Conservation (phyloP, 2,113 vertebrate species). For the Anoplopoma fimbria region DNA sequence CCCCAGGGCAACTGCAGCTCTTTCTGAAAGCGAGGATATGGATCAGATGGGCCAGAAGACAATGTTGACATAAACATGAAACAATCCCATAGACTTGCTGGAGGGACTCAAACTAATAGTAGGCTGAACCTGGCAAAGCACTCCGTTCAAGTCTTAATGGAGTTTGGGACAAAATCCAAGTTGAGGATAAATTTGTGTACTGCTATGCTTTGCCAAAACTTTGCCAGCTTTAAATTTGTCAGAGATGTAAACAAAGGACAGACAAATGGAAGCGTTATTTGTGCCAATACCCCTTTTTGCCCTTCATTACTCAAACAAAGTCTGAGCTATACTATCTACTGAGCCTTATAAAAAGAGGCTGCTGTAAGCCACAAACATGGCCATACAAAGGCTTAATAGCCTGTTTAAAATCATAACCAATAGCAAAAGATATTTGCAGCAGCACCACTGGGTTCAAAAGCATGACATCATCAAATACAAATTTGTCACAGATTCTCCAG, state of each 20-base stretch:
- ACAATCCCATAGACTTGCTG: slow-evolving; percentile 1
- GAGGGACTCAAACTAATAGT: neutral
- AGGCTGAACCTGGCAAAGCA: neutral
- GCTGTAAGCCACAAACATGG: slow-evolving; percentile 15
- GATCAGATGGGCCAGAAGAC: neutral
- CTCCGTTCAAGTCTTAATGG: neutral
- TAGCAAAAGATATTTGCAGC: slow-evolving; percentile 27
- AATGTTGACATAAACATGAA: neutral
- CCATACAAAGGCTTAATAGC: slow-evolving; percentile 52
- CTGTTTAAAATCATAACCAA: slow-evolving; percentile 45
- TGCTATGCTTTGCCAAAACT: slow-evolving; percentile 27
- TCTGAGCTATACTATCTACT: slow-evolving; percentile 15
- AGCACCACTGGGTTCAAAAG: neutral
- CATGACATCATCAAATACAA: slow-evolving; percentile 10
- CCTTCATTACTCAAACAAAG: slow-evolving; percentile 10
- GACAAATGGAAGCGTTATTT: neutral
- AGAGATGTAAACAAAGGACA: slow-evolving; percentile 15
- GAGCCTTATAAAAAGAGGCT: slow-evolving; percentile 12
- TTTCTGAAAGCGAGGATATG: slow-evolving; percentile 77
- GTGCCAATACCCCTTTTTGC: neutral
- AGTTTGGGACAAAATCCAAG: slow-evolving; percentile 28
- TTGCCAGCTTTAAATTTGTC: slow-evolving; percentile 19
- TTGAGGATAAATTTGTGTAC: neutral
- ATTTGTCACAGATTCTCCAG: slow-evolving; percentile 12
- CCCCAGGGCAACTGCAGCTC: slow-evolving; percentile 90